Evolutionary conservation across 1,140 invertebrate species (phyloP), one percentile per base, ranked within the genome.

Genomic region (Aphelinus atriplicis): DNA sequence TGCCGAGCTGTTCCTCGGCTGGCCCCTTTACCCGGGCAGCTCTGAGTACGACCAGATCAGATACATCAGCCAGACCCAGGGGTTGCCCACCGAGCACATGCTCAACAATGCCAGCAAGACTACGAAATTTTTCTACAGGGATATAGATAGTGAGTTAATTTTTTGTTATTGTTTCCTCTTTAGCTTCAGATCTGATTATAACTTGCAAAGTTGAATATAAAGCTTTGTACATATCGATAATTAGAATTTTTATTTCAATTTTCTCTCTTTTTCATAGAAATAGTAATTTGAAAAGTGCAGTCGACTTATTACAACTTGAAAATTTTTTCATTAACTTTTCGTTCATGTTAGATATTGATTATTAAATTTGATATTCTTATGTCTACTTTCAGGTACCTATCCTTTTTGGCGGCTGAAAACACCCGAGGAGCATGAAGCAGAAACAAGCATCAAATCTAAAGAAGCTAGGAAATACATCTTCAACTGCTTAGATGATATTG

Each of bases 11-110:
- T 99, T 99, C 89, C 91, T 99, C 26, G 98, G 98, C 73, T 99
- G 98, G 98, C 98, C 98, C 26, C 90, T 99, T 2, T 99, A 99
- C 89, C 98, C 98, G 0, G 98, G 98, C 65, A 98, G 97, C 47
- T 99, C 98, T 1, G 98, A 99, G 89, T 99, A 99, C 88, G 98
- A 99, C 89, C 98, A 99, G 89, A 99, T 99, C 81, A 91, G 98
- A 56, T 92, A 90, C 84, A 96, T 96, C 73, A 95, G 94, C 82
- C 95, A 96, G 83, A 96, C 95, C 10, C 95, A 96, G 88, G 97
- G 98, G 56, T 88, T 98, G 81, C 98, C 98, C 53, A 97, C 98
- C 0, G 97, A 99, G 85, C 95, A 99, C 80, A 99, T 99, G 97
- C 90, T 99, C n/a, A 99, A 97, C 85, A 95, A 95, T 83, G 98